Percentiles rank a stretch among this genome's conserved stretches.
These are phyloP conservation scores for Triops longicaudatus DNA, from an alignment of 1,140 invertebrate genomes.

Conservation along the genomic window DNA sequence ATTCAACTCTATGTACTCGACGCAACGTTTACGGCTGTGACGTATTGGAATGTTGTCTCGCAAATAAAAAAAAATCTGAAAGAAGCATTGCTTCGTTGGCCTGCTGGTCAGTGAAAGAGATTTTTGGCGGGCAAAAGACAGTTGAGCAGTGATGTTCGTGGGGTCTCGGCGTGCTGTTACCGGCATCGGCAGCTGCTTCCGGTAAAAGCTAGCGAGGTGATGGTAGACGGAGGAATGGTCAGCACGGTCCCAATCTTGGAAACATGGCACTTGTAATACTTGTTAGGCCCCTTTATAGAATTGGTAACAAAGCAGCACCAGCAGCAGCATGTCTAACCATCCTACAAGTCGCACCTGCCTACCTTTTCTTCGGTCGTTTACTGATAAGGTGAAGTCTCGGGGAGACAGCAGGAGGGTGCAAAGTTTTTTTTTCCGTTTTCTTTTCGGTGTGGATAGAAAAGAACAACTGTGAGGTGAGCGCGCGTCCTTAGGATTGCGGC, in stretches of 20 bases:
- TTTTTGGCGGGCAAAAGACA: background rate
- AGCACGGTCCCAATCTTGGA: background rate
- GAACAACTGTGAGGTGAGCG: background rate
- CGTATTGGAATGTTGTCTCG: background rate
- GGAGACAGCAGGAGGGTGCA: slow-evolving; percentile 16
- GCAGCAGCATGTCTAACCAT: too few relatives aligned
- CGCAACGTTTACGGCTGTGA: background rate
- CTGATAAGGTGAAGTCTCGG: background rate
- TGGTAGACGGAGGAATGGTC: slow-evolving; percentile 9
- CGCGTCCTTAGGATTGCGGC: slow-evolving; percentile 7
- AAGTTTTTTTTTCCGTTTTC: background rate
- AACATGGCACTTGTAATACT: too few relatives aligned
- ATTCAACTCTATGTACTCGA: background rate
- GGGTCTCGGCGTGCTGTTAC: too few relatives aligned
- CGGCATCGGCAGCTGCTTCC: background rate
- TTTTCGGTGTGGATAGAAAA: background rate
- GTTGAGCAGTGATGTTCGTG: too few relatives aligned
- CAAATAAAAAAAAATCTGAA: slow-evolving; percentile 1
- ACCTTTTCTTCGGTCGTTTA: background rate
- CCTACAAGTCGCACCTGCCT: too few relatives aligned
- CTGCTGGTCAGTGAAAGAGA: too few relatives aligned
- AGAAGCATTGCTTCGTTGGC: background rate
- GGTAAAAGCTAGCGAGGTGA: background rate
- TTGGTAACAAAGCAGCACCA: too few relatives aligned
- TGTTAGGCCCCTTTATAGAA: too few relatives aligned